These are phyloP conservation scores for Orientallactaga bullata DNA, from an alignment of 2,113 vertebrate genomes.

Conservation along the genomic window DNA sequence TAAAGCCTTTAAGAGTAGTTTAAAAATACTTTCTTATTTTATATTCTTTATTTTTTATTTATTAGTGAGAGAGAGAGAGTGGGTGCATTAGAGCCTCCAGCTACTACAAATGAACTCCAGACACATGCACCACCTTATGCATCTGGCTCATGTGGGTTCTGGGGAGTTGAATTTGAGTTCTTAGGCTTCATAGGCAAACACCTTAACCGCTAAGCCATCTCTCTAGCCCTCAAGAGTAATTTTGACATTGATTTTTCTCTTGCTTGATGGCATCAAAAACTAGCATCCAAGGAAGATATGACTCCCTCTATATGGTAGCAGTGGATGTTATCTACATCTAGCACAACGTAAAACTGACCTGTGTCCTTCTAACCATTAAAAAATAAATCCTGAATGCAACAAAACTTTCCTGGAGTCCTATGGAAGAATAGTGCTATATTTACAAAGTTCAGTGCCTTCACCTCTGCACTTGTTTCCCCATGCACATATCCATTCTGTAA, in stretches of 20 bases:
- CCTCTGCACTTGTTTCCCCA: slow-evolving; percentile 8
- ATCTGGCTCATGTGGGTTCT: too few relatives aligned
- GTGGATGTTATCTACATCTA: slow-evolving; percentile 31
- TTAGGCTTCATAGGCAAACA: too few relatives aligned
- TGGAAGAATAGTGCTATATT: slow-evolving; percentile 23
- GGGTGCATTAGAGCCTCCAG: too few relatives aligned
- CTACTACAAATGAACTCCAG: too few relatives aligned
- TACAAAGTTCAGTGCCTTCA: not conserved
- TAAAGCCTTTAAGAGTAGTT: not conserved
- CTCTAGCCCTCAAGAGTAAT: not conserved
- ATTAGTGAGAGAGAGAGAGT: too few relatives aligned
- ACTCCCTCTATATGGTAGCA: not conserved
- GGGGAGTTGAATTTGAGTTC: too few relatives aligned
- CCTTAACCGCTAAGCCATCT: too few relatives aligned
- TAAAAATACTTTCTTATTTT: too few relatives aligned
- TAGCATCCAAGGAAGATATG: slow-evolving; percentile 23
- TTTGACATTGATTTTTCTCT: slow-evolving; percentile 37
- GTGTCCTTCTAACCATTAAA: slow-evolving; percentile 37
- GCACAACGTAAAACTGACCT: slow-evolving; percentile 60
- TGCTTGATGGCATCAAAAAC: slow-evolving; percentile 39
- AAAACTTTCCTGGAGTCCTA: slow-evolving; percentile 39
- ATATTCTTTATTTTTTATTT: too few relatives aligned
- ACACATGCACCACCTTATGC: too few relatives aligned
- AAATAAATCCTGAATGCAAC: slow-evolving; percentile 45
- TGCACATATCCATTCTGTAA: slow-evolving; percentile 43